Conservation (phyloP, 1,140 invertebrate species). For the Epicauta chinensis region DNA sequence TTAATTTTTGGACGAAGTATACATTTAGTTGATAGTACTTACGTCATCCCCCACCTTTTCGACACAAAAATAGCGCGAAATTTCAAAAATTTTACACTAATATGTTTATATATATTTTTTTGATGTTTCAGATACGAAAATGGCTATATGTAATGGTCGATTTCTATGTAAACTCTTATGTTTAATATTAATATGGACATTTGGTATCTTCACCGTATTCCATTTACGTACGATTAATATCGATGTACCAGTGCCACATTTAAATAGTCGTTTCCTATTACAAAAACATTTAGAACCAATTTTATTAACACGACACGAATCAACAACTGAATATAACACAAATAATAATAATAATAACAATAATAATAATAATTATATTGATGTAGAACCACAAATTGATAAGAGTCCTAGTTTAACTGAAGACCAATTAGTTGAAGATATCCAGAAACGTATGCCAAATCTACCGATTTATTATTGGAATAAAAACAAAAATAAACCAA, state of each 20-base stretch:
- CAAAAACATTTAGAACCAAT: constrained; percentile 38
- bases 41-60: no score
- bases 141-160: constrained; percentile 30
- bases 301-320: constrained; percentile 34
- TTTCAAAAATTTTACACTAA: no score
- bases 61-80: no score
- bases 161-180: constrained; percentile 47
- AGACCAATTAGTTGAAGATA: constrained; percentile 67
- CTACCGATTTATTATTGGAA: constrained; percentile 80
- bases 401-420: constrained; percentile 62
- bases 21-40: no score
- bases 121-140: no score
- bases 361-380: constrained; percentile 27
- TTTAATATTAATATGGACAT: constrained; percentile 45
- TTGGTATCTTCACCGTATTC: constrained; percentile 45
- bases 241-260: constrained; percentile 40
- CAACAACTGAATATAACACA: constrained; percentile 36
- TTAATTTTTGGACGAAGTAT: no score
- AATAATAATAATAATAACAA: neutral
- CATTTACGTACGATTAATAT: constrained; percentile 43
- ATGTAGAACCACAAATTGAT: constrained; percentile 56
- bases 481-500: constrained; percentile 67
- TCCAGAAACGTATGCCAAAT: constrained; percentile 68
- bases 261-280: constrained; percentile 39
- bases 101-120: no score